Base-by-base conservation (phyloP, 2,888 invertebrate genomes). In the Cryptus viduatorius region DNA sequence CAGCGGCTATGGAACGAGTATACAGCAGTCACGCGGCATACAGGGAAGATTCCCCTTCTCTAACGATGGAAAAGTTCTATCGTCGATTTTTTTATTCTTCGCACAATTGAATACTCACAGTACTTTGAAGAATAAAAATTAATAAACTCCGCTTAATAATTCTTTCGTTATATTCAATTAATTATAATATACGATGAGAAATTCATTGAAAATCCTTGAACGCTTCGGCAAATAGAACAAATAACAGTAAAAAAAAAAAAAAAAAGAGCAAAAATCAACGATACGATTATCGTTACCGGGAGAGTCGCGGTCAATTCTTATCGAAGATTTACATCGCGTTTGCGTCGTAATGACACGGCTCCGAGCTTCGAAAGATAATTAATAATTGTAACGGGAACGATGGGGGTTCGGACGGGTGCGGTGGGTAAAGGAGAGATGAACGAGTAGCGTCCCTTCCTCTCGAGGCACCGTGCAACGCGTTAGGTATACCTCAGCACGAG, bases 381-480 rank as follows among this genome's bases (percentile, higher is more conserved):
- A 82, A 79, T 82, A 85, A 85, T 78, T 69, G 72, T 73, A 68
- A 61, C 65, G 31, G n/a, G 59, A 71, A 67, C 59, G 64, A 19
- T 75, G 72, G 65, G 76, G 42, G 37, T 14, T 14, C n/a, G 37
- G 8, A 37, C 37, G 5, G 37, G 5, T 24, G 37, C 0, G 5
- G 37, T 1, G 8, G 37, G 37, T 14, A n/a, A n/a, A 31, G 50
- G 44, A 48, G 82, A 72, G 72, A 61, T 42, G 68, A 82, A 79
- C 76, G 77, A 76, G 64, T 81, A 77, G 78, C 71, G 82, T 80
- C 72, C 76, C 82, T 79, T 80, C 78, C 81, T 83, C 73, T 44
- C 44, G 16, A 59, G 29, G 42, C 44, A 64, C 44, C 73, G 80
- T 77, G 61, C 56, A 64, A 12, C 80, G 67, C 37, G 37, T 37